Conservation (phyloP, 2,797 vertebrate species). For the Lophotriccus pileatus region DNA sequence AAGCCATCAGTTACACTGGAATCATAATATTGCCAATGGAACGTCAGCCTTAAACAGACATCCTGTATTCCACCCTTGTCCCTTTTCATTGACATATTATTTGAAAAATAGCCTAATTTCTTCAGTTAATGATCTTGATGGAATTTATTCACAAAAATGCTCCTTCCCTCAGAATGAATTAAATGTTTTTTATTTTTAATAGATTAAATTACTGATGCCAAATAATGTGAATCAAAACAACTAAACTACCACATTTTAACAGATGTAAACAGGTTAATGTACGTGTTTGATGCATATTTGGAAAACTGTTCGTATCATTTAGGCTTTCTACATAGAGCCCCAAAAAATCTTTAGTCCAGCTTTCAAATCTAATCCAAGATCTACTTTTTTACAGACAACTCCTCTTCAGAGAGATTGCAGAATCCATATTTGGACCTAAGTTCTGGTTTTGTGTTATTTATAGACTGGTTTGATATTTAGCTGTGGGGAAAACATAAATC, state of each 20-base stretch:
- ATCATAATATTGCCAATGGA: background rate
- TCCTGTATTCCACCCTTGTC: background rate
- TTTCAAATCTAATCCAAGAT: background rate
- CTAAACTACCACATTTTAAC: background rate
- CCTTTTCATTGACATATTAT: background rate
- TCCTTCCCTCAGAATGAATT: background rate
- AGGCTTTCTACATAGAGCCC: rapidly evolving
- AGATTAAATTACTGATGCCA: background rate
- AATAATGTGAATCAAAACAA: background rate
- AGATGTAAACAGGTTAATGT: background rate
- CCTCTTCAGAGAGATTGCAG: background rate
- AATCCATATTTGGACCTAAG: background rate
- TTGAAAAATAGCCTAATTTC: background rate
- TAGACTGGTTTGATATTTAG: background rate
- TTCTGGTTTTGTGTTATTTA: background rate
- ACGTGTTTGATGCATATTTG: background rate
- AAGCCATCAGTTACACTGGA: background rate
- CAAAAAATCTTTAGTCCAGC: background rate
- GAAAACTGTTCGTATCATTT: background rate
- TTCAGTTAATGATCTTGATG: background rate
- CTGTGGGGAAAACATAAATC: background rate
- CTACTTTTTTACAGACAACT: background rate
- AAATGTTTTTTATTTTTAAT: background rate
- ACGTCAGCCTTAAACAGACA: background rate
- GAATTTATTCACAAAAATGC: background rate